Evolutionary conservation across 2,888 invertebrate species (phyloP).

Genomic region (Kuschelorhynchus macadamiae): DNA sequence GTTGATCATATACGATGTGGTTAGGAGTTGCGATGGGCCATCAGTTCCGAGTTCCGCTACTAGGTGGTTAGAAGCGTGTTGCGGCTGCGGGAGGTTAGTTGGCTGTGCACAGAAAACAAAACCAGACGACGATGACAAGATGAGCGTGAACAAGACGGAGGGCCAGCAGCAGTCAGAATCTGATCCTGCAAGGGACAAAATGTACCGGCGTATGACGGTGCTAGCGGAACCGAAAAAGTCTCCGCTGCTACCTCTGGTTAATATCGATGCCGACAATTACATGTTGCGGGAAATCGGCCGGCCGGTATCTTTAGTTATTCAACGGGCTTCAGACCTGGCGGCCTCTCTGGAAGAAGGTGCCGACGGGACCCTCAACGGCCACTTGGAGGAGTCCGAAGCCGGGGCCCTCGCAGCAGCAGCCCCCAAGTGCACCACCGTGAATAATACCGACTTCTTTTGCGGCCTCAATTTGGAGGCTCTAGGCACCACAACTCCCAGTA

Average conservation of each 20-base stretch:
- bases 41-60: conserved; percentile 55
- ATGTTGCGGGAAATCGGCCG: conserved; percentile 69
- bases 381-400: conserved; percentile 21
- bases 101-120: conserved; percentile 39
- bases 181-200: conserved; percentile 53
- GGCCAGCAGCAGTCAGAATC: conserved; percentile 54
- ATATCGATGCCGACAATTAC: conserved; percentile 72
- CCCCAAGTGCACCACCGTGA: conserved; percentile 5
- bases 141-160: conserved; percentile 63
- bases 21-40: conserved; percentile 34
- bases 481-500: conserved; percentile 55
- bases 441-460: conserved; percentile 51
- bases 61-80: conserved; percentile 51
- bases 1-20: conserved; percentile 46
- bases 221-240: conserved; percentile 61
- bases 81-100: conserved; percentile 40
- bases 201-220: conserved; percentile 67
- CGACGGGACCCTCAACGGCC: conserved; percentile 44
- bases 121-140: conserved; percentile 58
- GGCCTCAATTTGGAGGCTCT: conserved; percentile 52
- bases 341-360: conserved; percentile 31
- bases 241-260: conserved; percentile 64
- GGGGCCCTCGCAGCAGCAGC: conserved; percentile 5
- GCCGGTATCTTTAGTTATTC: conserved; percentile 53
- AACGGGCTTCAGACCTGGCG: conserved; percentile 34